Evolutionary conservation across 2,888 invertebrate species (phyloP), one percentile per base, ranked within the genome.

Genomic region (Eudasyphora cyanicolor): DNA sequence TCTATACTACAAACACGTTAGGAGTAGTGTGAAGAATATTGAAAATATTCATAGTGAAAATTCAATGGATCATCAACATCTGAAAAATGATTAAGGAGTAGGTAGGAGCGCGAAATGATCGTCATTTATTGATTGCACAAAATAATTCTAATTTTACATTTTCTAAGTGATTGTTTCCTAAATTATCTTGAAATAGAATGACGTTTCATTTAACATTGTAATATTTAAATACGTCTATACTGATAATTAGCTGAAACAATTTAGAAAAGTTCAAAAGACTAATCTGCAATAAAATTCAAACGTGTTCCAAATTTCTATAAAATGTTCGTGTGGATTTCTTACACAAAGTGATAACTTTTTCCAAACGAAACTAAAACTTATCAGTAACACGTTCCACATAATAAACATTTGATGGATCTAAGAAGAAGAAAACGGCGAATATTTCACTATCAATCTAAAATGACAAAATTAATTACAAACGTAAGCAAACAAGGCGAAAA

Each of bases 101-200:
- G 57, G 6, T 74, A n/a, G n/a, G n/a, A n/a, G n/a, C n/a, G 79
- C 73, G 51, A 79, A 12, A 2, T 6, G 45, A 69, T 64, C 60
- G 57, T 69, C 45, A 74, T 74, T 79, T 32, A 0, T 27, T 42
- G 35, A n/a, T 73, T 51, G 64, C 42, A 29, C 35, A n/a, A 32
- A 21, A 70, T n/a, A 62, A 73, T 32, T 62, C 32, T 62, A 8
- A 32, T 14, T 32, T 29, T 62, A 45, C 45, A 32, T 45, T 45
- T 45, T 12, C 3, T n/a, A 12, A 19, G 27, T n/a, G n/a, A 57
- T 45, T 57, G 24, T 27, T 24, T 57, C 14, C 57, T 6, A 27
- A 57, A 24, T 57, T 14, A 57, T 57, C 14, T 57, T 57, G 12
- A 27, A 57, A 27, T 54, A 5, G 3, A 21, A 14, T 45, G n/a